Base-by-base conservation (phyloP, 92 coral and sea anemone genomes). In the Bergia sp. region DNA sequence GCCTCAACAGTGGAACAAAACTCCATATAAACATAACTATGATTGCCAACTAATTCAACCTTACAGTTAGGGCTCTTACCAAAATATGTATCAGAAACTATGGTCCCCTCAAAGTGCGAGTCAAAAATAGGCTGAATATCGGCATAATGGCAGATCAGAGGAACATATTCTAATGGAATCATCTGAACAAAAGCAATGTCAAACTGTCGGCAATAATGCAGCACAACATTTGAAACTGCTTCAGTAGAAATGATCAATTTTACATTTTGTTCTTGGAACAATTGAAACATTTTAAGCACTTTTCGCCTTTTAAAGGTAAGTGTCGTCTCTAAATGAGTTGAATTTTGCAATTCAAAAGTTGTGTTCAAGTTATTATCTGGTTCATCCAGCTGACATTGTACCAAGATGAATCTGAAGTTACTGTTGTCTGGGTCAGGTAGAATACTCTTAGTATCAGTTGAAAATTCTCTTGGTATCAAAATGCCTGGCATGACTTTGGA, bases 141-240 rank as follows among this genome's bases (percentile, higher is more conserved):
- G 0, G 93, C 86, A 38, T 82, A 89, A 80, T 81, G 89, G 88
- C 97, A 95, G 1, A 97, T 90, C 49, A 94, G 89, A 64, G 69
- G 61, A 21, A 86, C 84, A 53, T 86, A 91, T 85, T 97, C 98
- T 57, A 74, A 50, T 76, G 98, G 98, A 79, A 97, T 89, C 95
- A 91, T 90, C 57, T 92, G 93, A 71, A 97, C 96, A 82, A 93
- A 96, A 88, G 98, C 97, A 23, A 97, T 89, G 36, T 85, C 82
- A 81, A 82, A 80, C 55, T 97, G 96, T 21, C 88, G 90, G 84
- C 99, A 97, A 72, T 90, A 89, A 67, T 97, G 98, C 80, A 97
- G 79, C 57, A 89, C 90, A 23, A 95, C 86, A 61, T 93, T 91
- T 38, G 94, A 90, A 36, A 93, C 86, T 75, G 88, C 76, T 67